Base-by-base conservation (phyloP, 2,888 invertebrate genomes). In the Tipula confusa region DNA sequence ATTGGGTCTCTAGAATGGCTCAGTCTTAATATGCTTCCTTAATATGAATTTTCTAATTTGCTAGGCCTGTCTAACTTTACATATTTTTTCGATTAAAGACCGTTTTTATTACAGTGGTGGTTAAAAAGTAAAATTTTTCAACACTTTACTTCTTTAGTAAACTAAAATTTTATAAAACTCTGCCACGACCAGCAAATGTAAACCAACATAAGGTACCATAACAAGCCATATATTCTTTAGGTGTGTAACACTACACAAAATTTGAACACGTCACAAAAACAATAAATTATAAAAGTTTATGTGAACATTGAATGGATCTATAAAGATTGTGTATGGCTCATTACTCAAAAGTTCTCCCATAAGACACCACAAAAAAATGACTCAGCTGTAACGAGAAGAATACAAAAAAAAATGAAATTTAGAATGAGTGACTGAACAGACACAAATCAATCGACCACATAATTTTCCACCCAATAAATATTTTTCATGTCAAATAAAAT, bases 381-480 rank as follows among this genome's bases (percentile, higher is more conserved):
- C 64, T 64, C 64, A 24, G 64, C 64, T 64, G 64, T 64, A 64
- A 64, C 64, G 64, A 64, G 24, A 2, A 1, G 24, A 64, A 64
- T 24, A 24, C 64, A 64, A 15, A 43, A 64, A 1, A 11, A 24
- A 18, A 64, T 9, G 1, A 64, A 2, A 64, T 64, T 64, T 64
- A 64, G 64, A 64, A 64, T 64, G 64, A 64, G 64, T 64, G 64
- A 64, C 64, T 64, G 64, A 64, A 24, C 64, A 64, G 64, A 64
- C 64, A 64, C 64, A 64, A 64, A 64, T 64, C 64, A 64, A 64
- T 64, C 64, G 64, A 64, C 64, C 64, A 64, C 64, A 64, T 64
- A 64, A 64, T 64, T 64, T 64, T 64, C 64, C 64, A 64, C 64
- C 64, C 64, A 64, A 64, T 64, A 64, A 64, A 64, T 64, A 64